Percentiles rank a stretch among this genome's conserved stretches.
Evolutionary conservation across 1,140 invertebrate species (phyloP).

Genomic region (Musca domestica): DNA sequence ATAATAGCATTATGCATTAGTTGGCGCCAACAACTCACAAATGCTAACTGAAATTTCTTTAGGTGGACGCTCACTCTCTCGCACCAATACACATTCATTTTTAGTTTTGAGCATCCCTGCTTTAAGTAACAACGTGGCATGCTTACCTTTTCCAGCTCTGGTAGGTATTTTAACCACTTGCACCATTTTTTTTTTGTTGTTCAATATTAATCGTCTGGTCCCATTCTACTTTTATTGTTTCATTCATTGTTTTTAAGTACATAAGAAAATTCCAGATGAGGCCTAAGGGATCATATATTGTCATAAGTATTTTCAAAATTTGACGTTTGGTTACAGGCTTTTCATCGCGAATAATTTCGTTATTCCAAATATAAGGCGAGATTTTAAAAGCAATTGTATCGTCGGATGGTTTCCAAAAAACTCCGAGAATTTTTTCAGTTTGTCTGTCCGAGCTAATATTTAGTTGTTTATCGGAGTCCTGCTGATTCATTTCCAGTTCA

Average conservation of each 20-base stretch:
- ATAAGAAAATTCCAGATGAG: conserved; percentile 41
- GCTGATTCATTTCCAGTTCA: no score
- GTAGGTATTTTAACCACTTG: background rate
- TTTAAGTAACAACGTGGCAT: background rate
- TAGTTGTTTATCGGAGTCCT: no score
- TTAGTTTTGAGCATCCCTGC: no score
- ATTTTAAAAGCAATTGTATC: background rate
- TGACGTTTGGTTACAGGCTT: background rate
- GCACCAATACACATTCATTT: no score
- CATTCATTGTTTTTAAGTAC: conserved; percentile 48
- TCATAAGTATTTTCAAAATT: background rate
- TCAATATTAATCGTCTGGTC: conserved; percentile 38
- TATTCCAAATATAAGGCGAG: conserved; percentile 17
- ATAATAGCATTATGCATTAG: no score
- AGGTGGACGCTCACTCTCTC: no score
- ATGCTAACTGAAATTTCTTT: no score
- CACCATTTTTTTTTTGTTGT: background rate
- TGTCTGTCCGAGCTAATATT: no score
- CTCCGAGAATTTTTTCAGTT: background rate
- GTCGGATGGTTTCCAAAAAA: background rate
- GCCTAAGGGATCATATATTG: conserved; percentile 1
- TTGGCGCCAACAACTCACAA: no score
- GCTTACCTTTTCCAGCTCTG: background rate
- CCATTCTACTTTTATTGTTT: conserved; percentile 39
- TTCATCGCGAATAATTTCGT: background rate